Percentiles rank a stretch among this genome's conserved stretches.
phyloP scores from a whole-genome alignment of 2,113 vertebrate genomes.

The Sisor rabdophorus region DNA sequence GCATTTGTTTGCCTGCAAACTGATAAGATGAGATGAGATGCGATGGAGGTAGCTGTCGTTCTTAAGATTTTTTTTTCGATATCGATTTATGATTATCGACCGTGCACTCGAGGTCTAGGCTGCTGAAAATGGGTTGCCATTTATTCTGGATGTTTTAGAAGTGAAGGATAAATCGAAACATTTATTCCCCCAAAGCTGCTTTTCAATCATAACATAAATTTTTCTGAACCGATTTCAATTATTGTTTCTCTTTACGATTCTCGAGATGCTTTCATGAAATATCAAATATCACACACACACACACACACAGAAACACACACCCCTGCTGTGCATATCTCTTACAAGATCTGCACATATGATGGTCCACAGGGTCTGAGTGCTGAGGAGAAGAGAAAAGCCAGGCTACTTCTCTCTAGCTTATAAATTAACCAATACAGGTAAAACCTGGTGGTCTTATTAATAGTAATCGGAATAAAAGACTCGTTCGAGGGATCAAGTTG shows the following conservation, averaged over 20 bases:
- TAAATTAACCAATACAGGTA: no score
- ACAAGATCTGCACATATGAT: neutral
- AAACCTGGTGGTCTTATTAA: neutral
- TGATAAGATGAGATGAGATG: neutral
- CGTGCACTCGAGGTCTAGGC: neutral
- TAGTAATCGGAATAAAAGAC: neutral
- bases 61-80: neutral
- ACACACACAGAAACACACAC: neutral
- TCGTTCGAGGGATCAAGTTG: neutral
- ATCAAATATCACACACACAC: neutral
- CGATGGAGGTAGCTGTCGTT: neutral
- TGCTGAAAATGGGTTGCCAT: neutral
- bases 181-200: neutral
- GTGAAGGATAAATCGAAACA: neutral
- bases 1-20: neutral
- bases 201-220: neutral
- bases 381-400: neutral
- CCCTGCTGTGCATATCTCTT: neutral
- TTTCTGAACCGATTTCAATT: neutral
- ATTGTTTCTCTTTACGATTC: neutral
- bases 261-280: neutral
- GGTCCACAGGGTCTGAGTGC: neutral
- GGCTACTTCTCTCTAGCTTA: neutral
- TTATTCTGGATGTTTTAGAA: neutral
- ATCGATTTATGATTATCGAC: conserved; percentile 7